Percentiles rank a stretch among this genome's conserved stretches.
Evolutionary conservation across 2,888 invertebrate species (phyloP).

Genomic region (Gryllus longicercus): DNA sequence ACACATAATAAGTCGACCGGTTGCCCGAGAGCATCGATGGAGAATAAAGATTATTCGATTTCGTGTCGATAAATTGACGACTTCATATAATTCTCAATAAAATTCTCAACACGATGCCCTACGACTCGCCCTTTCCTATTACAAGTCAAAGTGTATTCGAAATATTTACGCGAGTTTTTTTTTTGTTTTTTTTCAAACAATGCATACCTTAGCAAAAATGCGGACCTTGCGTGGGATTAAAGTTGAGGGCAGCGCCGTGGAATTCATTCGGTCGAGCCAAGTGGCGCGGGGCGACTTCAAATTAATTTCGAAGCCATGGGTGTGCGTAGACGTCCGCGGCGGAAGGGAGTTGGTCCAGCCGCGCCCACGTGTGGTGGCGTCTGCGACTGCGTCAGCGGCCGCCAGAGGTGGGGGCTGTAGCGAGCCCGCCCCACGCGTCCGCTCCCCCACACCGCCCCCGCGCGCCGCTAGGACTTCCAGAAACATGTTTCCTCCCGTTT

Average conservation of each 20-base stretch:
- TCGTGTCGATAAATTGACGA: background rate
- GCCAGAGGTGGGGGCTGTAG: too few species aligned
- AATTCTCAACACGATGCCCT: background rate
- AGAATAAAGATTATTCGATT: background rate
- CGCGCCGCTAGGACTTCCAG: background rate
- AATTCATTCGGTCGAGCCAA: background rate
- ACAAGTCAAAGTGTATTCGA: too few species aligned
- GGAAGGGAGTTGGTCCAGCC: too few species aligned
- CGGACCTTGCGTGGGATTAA: background rate
- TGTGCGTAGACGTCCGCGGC: too few species aligned
- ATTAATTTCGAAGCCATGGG: background rate
- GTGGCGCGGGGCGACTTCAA: background rate
- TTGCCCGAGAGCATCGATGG: background rate
- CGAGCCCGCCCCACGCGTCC: too few species aligned
- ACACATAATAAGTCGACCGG: too few species aligned
- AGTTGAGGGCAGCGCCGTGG: background rate
- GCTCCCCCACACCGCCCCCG: too few species aligned
- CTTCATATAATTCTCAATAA: constrained; percentile 8
- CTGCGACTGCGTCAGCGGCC: too few species aligned
- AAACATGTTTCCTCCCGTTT: constrained; percentile 8
- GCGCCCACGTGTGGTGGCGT: too few species aligned
- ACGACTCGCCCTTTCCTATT: background rate
- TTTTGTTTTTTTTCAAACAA: background rate
- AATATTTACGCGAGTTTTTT: too few species aligned
- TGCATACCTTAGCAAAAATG: background rate